These are phyloP conservation scores for Xiphophorus hellerii DNA, from an alignment of 2,113 vertebrate species.

Conservation along the genomic window DNA sequence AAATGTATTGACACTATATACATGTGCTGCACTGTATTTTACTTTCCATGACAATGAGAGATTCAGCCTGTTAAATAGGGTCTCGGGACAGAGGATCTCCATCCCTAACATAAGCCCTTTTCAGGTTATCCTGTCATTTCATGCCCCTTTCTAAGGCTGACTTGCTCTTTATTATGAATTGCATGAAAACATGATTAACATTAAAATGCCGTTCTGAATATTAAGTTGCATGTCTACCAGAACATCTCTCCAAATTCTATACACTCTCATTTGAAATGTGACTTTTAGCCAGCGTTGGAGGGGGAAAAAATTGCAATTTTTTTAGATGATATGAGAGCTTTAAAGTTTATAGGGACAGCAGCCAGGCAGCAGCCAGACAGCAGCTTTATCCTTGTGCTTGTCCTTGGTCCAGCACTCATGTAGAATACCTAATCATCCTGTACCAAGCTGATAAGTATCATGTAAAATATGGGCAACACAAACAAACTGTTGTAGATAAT, in stretches of 20 bases:
- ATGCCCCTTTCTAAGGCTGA: too few species aligned
- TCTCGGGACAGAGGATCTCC: too few species aligned
- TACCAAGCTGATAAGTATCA: conserved; percentile 8
- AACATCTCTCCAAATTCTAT: neutral
- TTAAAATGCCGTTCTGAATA: neutral
- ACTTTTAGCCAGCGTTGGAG: neutral
- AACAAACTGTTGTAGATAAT: neutral
- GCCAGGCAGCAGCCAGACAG: neutral
- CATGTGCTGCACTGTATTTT: too few species aligned
- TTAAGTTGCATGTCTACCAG: neutral
- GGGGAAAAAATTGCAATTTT: neutral
- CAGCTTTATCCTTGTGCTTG: conserved; percentile 6
- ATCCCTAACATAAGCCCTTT: too few species aligned
- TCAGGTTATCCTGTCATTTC: too few species aligned
- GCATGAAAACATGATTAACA: too few species aligned
- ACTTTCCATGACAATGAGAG: too few species aligned
- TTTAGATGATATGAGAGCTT: neutral
- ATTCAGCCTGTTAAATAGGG: too few species aligned
- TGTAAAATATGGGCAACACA: neutral
- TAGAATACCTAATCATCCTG: conserved; percentile 15
- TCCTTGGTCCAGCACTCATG: conserved; percentile 2
- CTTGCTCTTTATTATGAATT: too few species aligned
- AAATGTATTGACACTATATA: neutral
- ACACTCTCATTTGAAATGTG: neutral
- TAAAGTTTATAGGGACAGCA: neutral